A percentile compares a stretch with the other conserved stretches of the same genome.
Conservation (phyloP, 2,113 vertebrate genomes). For the Ammodytes dubius region DNA sequence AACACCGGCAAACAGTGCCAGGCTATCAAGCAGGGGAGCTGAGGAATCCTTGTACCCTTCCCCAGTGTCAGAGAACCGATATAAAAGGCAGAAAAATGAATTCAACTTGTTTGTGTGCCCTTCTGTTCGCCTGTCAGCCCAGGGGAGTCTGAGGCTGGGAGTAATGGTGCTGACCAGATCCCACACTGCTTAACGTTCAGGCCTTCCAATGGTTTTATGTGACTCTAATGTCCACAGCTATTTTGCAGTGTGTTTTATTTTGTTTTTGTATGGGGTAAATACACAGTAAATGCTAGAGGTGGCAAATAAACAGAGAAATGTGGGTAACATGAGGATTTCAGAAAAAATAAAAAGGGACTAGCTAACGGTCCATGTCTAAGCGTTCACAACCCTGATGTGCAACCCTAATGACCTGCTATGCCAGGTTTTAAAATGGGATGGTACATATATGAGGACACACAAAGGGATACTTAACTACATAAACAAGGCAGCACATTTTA, state of each 20-base stretch:
- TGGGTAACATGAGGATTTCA: not conserved
- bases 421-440: conserved; percentile 9
- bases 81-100: conserved; percentile 72
- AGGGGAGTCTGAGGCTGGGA: conserved; percentile 52
- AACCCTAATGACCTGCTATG: conserved; percentile 10
- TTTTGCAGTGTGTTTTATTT: conserved; percentile 38
- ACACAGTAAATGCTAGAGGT: conserved; percentile 28
- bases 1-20: conserved; percentile 55
- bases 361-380: conserved; percentile 44
- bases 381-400: conserved; percentile 37
- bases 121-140: conserved; percentile 63
- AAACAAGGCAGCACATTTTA: conserved; percentile 5
- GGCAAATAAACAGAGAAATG: conserved; percentile 17
- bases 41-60: conserved; percentile 70
- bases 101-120: conserved; percentile 47
- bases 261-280: conserved; percentile 44
- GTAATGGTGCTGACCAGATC: conserved; percentile 69
- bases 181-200: conserved; percentile 44
- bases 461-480: conserved; percentile 15
- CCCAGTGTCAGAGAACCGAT: conserved; percentile 73
- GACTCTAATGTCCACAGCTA: conserved; percentile 56
- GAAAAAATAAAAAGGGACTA: conserved; percentile 31
- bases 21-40: conserved; percentile 57
- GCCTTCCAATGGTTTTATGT: conserved; percentile 57
- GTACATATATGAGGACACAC: not conserved